These are phyloP conservation scores for Myiagra hebetior DNA, from an alignment of 2,113 vertebrate genomes.

Conservation along the genomic window DNA sequence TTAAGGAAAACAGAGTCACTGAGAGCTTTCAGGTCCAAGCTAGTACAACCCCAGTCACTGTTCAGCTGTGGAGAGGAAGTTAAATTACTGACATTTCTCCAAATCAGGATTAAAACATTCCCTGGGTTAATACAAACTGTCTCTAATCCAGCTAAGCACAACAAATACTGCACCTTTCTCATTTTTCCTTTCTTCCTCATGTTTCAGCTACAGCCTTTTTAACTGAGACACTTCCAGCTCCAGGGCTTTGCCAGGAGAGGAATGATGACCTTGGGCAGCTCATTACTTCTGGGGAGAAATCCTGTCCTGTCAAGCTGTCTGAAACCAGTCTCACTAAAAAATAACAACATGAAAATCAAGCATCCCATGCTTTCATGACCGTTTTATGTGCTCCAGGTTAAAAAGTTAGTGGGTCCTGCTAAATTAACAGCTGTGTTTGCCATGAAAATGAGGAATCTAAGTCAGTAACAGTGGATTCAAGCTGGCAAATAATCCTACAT, in stretches of 20 bases:
- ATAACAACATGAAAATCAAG: background rate
- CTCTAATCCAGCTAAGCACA: background rate
- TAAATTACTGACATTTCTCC: background rate
- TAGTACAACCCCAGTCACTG: background rate
- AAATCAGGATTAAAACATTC: background rate
- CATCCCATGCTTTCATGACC: background rate
- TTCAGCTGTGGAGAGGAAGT: background rate
- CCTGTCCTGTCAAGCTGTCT: background rate
- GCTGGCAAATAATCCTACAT: background rate
- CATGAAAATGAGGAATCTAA: background rate
- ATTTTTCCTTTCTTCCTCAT: background rate
- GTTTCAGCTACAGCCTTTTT: background rate
- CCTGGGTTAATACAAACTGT: background rate
- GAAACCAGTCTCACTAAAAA: background rate
- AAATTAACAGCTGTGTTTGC: background rate
- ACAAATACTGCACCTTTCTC: background rate
- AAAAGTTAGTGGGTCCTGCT: background rate
- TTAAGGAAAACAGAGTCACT: background rate
- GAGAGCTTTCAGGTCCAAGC: background rate
- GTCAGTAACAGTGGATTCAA: background rate
- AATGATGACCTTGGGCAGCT: background rate
- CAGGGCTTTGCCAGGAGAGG: background rate
- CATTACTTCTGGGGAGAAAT: background rate
- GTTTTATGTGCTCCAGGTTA: background rate
- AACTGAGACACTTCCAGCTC: background rate